Evolutionary conservation across 2,797 vertebrate genomes (phyloP), one percentile per base, ranked within the genome.

Genomic region (Pteropus rufus): DNA sequence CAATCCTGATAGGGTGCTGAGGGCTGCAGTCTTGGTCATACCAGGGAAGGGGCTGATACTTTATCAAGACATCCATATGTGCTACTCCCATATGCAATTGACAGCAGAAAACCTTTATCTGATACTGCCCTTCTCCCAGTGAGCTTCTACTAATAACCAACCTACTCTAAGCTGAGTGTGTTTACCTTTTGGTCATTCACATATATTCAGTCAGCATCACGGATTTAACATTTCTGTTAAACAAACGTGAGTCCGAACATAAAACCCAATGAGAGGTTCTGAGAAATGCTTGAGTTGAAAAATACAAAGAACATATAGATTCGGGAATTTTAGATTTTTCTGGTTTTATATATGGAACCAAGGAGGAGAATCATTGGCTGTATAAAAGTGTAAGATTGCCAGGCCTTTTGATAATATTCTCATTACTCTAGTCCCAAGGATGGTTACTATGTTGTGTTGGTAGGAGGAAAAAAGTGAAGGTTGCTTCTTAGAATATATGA

Each of bases 201-300:
- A 44, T 16, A 34, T 2, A 12, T 9, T 94, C 10, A 41, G 3
- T n/a, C 5, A 36, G 36, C 8, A 84, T 36, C 14, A 7, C 1
- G 72, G 76, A 75, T 34, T 92, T 72, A 82, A 93, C 79, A 31
- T 79, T 49, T 75, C 56, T 91, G 16, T 62, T 85, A 84, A 93
- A 75, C 5, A 80, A 44, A 26, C 23, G 62, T 39, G 9, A 26
- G 36, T 64, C 8, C 11, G 75, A 83, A 83, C 5, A 75, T 34
- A 73, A 91, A 96, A 34, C 9, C 23, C 29, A 52, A 18, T 7
- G 29, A 44, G 29, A 64, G 31, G 9, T 56, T 86, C 44, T 65
- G 39, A 95, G 80, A 87, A 75, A 26, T 0, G 23, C 3, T 1
- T 54, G 26, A 87, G 62, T 41, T 60, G 7, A 77, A 79, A 90